phyloP scores from a whole-genome alignment of 2,888 invertebrate genomes.

The Morpho achilles region DNA sequence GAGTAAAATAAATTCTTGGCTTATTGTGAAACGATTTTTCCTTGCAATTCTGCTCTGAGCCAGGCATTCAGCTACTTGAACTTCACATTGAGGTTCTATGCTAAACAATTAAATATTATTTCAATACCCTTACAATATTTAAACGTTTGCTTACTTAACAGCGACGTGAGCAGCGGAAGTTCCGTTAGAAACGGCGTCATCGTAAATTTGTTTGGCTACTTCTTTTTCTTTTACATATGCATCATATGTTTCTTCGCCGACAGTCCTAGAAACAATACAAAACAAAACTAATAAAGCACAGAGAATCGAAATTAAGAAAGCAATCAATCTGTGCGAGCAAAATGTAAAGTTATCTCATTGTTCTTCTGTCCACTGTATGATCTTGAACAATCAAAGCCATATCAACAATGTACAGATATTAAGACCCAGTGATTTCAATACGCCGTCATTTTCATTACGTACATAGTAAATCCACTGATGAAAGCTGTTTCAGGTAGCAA shows the following conservation, averaged over 20 bases:
- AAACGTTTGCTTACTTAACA: conserved; percentile 50
- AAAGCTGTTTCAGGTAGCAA: conserved; percentile 85
- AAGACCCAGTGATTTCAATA: neutral
- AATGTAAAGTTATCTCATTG: no score
- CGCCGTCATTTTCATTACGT: conserved; percentile 33
- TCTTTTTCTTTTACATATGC: conserved; percentile 83
- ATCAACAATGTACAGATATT: neutral
- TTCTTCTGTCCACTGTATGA: neutral
- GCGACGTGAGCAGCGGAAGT: conserved; percentile 81
- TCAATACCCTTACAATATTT: neutral
- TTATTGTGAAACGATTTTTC: neutral
- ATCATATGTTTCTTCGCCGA: conserved; percentile 80
- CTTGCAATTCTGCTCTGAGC: neutral
- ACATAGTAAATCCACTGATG: conserved; percentile 85
- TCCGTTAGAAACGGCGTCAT: conserved; percentile 78
- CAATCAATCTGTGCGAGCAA: neutral
- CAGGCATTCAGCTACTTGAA: neutral
- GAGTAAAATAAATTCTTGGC: neutral
- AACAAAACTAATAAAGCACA: neutral
- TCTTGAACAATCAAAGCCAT: neutral
- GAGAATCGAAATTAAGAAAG: neutral
- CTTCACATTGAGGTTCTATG: neutral
- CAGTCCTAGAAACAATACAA: conserved; percentile 62
- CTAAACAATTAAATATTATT: neutral
- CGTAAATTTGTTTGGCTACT: conserved; percentile 79